These are phyloP conservation scores for Agrotis clavis DNA, from an alignment of 2,888 invertebrate species.

Conservation along the genomic window DNA sequence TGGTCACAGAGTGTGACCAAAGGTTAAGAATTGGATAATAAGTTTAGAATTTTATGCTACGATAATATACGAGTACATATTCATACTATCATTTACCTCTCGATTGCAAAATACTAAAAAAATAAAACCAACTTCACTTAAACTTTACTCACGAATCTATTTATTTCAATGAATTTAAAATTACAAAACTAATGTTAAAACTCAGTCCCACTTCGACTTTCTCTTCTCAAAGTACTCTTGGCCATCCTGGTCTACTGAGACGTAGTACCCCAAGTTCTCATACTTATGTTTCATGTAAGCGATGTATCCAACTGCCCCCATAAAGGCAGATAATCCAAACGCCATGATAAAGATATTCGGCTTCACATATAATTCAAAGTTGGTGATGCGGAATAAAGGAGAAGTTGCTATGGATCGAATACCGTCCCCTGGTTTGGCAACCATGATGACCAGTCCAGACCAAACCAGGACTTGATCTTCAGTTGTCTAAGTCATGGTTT, in stretches of 20 bases:
- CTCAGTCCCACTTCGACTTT: conserved; percentile 47
- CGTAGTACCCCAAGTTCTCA: conserved; percentile 26
- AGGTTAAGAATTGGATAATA: too few relatives aligned
- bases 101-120: neutral
- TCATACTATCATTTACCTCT: neutral
- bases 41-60: too few relatives aligned
- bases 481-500: neutral
- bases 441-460: neutral
- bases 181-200: neutral
- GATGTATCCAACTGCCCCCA: conserved; percentile 9
- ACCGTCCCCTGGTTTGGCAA: conserved; percentile 31
- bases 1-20: too few relatives aligned
- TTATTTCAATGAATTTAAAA: conserved; percentile 1
- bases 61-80: too few relatives aligned
- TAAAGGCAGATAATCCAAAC: conserved; percentile 13
- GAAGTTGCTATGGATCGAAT: conserved; percentile 32
- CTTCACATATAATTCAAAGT: conserved; percentile 31
- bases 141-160: neutral
- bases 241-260: conserved; percentile 7
- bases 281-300: conserved; percentile 12
- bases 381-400: conserved; percentile 9
- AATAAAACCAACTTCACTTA: neutral
- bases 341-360: conserved; percentile 28
- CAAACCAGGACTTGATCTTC: neutral
- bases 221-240: conserved; percentile 16